These are phyloP conservation scores for Dipodomys spectabilis DNA, from an alignment of 2,113 vertebrate genomes.

Conservation along the genomic window DNA sequence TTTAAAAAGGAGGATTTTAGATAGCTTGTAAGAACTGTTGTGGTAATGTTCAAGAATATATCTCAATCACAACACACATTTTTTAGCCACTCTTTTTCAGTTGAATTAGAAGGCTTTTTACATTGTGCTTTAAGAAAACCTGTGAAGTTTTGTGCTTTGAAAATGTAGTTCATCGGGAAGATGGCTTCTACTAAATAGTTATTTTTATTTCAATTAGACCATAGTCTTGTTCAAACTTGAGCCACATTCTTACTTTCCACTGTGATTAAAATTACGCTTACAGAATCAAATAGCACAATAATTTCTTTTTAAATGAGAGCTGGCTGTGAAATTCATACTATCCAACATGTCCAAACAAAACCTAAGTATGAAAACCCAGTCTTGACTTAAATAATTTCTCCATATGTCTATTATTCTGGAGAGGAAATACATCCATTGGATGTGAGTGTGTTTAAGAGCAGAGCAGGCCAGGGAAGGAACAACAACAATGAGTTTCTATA, in stretches of 20 bases:
- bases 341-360: conserved; percentile 32
- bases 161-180: conserved; percentile 1
- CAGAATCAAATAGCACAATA: conserved; percentile 16
- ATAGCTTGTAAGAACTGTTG: not conserved
- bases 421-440: not conserved
- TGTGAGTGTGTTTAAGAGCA: too few relatives aligned
- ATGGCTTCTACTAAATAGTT: not conserved
- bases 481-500: not conserved
- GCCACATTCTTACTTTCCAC: conserved; percentile 43
- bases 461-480: not conserved
- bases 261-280: conserved; percentile 51
- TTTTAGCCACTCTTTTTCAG: conserved; percentile 1
- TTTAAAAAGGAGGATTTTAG: not conserved
- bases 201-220: conserved; percentile 45
- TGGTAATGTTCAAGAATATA: not conserved
- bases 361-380: conserved; percentile 29
- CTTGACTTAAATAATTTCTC: not conserved
- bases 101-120: not conserved
- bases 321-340: not conserved
- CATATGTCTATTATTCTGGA: conserved; percentile 40
- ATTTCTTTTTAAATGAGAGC: conserved; percentile 32
- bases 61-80: not conserved
- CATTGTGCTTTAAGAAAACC: conserved; percentile 11
- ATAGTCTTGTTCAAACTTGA: conserved; percentile 44
- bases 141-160: conserved; percentile 52